Evolutionary conservation across 1,140 invertebrate species (phyloP), one percentile per base, ranked within the genome.

Genomic region (Ptiloglossa arizonensis): DNA sequence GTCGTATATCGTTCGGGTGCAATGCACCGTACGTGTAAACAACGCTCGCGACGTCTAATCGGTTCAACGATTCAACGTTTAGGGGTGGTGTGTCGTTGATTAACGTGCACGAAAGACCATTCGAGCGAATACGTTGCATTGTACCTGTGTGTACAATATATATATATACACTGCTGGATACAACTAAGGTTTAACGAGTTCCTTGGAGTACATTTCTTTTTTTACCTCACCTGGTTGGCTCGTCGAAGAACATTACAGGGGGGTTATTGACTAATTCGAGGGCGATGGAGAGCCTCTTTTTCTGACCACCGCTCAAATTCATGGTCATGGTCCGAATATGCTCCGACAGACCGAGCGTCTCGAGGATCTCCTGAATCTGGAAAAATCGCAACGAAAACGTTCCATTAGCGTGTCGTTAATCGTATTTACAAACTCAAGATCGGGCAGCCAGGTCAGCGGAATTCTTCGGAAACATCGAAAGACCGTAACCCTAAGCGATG

Each of bases 181-280:
- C n/a, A n/a, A n/a, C n/a, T n/a, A n/a, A n/a, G n/a, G n/a, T n/a
- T n/a, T n/a, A n/a, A n/a, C n/a, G n/a, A n/a, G n/a, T n/a, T n/a
- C n/a, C n/a, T n/a, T n/a, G n/a, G n/a, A n/a, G n/a, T n/a, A 54
- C 4, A n/a, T 19, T 35, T 35, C 15, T 5, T 19, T 27, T 64
- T 46, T 48, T 17, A 9, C 17, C 9, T 90, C 81, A 94, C 95
- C 95, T 96, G 0, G 98, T 99, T 0, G 98, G 98, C 90, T 99
- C 98, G 90, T 99, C 98, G 89, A 99, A 98, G 92, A 99, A 99
- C 97, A 99, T 99, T 70, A 99, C 96, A 1, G 96, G 96, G 27
- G 98, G 98, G 92, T 99, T 99, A 91, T 98, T 99, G 70, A 99
- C 96, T 59, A 99, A 92, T 93, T 99, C 98, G 68, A 98, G 93